phyloP scores from a whole-genome alignment of 2,797 vertebrate species.

The Sylvia borin region DNA sequence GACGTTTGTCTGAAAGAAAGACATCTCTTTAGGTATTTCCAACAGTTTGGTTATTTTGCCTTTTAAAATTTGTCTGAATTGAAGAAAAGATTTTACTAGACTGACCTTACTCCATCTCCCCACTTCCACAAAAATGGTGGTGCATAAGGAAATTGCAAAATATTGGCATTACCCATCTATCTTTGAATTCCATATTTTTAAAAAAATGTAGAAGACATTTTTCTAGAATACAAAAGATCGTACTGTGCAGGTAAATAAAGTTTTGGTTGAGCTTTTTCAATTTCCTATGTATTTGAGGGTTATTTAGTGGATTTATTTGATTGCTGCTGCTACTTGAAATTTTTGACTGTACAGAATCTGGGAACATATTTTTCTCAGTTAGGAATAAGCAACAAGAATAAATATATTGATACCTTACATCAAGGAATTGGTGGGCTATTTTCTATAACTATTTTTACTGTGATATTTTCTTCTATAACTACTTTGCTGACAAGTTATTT shows the following conservation, averaged over 20 bases:
- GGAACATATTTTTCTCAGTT: constrained; percentile 1
- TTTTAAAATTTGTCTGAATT: neutral
- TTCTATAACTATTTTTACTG: constrained; percentile 47
- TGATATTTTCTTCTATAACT: constrained; percentile 23
- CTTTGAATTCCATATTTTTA: neutral
- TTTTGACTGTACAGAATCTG: neutral
- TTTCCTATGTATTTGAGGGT: neutral
- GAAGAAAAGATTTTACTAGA: neutral
- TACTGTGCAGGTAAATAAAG: neutral
- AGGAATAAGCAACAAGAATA: neutral
- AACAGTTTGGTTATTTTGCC: neutral
- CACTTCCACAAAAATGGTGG: neutral
- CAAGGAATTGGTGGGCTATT: constrained; percentile 1
- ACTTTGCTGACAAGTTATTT: constrained; percentile 60
- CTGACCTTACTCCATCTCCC: neutral
- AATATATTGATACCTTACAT: constrained; percentile 15
- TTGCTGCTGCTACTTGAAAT: neutral
- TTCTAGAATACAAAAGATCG: neutral
- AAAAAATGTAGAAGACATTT: neutral
- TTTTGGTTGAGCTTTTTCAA: neutral
- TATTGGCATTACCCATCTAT: neutral
- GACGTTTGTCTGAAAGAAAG: neutral
- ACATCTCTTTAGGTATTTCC: neutral
- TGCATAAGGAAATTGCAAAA: neutral
- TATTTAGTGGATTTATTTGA: neutral